A percentile compares a stretch with the other conserved stretches of the same genome.
These are phyloP conservation scores for Trachemys scripta DNA, from an alignment of 2,113 vertebrate species.

Conservation along the genomic window DNA sequence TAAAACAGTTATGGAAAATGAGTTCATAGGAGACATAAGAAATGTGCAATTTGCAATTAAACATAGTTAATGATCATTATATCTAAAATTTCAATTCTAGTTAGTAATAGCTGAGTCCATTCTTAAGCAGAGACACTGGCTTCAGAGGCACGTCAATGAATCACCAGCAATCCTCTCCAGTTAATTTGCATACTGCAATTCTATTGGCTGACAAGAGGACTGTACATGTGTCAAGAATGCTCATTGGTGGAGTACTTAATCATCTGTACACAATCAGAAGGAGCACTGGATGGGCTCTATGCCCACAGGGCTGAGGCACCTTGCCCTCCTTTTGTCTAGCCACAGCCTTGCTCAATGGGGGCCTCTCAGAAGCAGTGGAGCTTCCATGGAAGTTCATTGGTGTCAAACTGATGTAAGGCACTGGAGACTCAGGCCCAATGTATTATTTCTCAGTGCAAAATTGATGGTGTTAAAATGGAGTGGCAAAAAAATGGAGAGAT, in stretches of 20 bases:
- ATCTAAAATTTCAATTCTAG: not conserved
- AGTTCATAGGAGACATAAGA: not conserved
- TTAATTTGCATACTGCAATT: not conserved
- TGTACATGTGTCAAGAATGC: not conserved
- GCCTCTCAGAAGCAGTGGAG: not conserved
- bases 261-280: not conserved
- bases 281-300: not conserved
- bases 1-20: not conserved
- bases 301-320: not conserved
- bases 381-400: not conserved
- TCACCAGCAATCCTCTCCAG: not conserved
- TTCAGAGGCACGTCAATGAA: not conserved
- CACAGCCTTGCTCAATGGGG: not conserved
- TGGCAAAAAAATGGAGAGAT: not conserved
- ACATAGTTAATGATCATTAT: not conserved
- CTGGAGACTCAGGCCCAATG: not conserved
- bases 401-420: not conserved
- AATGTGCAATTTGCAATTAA: not conserved
- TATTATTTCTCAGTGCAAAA: not conserved
- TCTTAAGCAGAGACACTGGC: not conserved
- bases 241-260: not conserved
- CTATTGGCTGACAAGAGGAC: not conserved
- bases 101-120: not conserved
- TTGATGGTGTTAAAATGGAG: not conserved
- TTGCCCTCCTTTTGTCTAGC: not conserved